phyloP scores from a whole-genome alignment of 1,140 invertebrate species.

The Meteorus sp. region DNA sequence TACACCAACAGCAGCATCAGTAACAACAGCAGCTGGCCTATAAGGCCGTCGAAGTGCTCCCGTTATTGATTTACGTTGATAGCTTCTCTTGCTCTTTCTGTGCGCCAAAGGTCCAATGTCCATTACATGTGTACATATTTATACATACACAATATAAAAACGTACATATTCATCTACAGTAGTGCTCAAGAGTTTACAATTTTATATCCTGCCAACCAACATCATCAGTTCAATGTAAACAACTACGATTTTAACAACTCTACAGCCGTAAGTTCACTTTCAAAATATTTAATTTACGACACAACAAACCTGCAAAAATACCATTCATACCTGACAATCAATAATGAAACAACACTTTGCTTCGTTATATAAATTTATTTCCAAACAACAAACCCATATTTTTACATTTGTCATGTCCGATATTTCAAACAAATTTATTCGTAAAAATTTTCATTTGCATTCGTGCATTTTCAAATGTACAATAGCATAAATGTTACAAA shows the following conservation, averaged over 20 bases:
- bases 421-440: too few relatives aligned
- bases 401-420: too few relatives aligned
- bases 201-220: not conserved
- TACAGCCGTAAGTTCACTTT: constrained; percentile 1
- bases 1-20: too few relatives aligned
- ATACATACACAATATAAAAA: too few relatives aligned
- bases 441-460: too few relatives aligned
- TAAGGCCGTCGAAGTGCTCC: constrained; percentile 46
- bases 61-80: constrained; percentile 55
- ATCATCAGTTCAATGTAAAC: constrained; percentile 13
- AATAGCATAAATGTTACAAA: too few relatives aligned
- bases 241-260: constrained; percentile 14
- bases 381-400: not conserved
- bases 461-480: too few relatives aligned
- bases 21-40: constrained; percentile 45
- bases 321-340: constrained; percentile 10
- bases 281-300: constrained; percentile 13
- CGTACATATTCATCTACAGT: not conserved
- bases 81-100: too few relatives aligned
- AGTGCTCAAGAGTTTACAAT: not conserved
- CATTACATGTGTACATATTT: too few relatives aligned
- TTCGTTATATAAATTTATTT: constrained; percentile 10
- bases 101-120: too few relatives aligned
- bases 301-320: too few relatives aligned
- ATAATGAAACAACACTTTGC: not conserved